These are phyloP conservation scores for Eumacrocentrus americanus DNA, from an alignment of 2,888 invertebrate species.

Conservation along the genomic window DNA sequence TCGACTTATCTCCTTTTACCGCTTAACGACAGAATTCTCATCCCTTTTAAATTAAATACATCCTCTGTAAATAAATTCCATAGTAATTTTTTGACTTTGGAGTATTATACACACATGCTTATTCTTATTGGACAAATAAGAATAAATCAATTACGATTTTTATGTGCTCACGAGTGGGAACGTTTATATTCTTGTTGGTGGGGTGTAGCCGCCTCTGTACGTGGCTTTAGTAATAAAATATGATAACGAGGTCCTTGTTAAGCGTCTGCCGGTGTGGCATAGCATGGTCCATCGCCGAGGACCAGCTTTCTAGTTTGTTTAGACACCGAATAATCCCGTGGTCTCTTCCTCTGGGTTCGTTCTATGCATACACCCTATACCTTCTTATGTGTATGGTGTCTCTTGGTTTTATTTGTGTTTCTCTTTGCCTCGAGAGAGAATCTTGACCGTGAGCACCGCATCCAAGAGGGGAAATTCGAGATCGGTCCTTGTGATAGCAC, in stretches of 20 bases:
- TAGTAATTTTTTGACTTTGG: background rate
- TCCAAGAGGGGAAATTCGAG: constrained; percentile 27
- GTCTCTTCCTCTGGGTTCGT: constrained; percentile 29
- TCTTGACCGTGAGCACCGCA: too few species aligned
- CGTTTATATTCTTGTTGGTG: background rate
- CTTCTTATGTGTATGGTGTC: too few species aligned
- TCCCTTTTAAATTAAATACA: background rate
- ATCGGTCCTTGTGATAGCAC: constrained; percentile 36
- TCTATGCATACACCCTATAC: constrained; percentile 26
- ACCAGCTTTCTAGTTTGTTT: constrained; percentile 56
- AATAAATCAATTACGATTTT: constrained; percentile 16
- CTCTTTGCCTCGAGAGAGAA: constrained; percentile 15
- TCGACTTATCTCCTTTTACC: too few species aligned
- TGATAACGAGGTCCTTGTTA: constrained; percentile 61
- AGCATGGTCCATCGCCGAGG: constrained; percentile 20
- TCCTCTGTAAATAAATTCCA: constrained; percentile 1
- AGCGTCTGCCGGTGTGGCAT: constrained; percentile 40
- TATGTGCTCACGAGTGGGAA: constrained; percentile 10
- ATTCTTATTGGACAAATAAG: background rate
- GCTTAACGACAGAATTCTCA: too few species aligned
- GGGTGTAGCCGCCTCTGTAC: constrained; percentile 1
- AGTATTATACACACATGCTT: background rate
- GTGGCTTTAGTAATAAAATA: constrained; percentile 53
- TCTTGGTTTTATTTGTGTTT: constrained; percentile 3
- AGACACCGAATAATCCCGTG: constrained; percentile 58